Evolutionary conservation across 2,888 invertebrate genomes (phyloP).

Genomic region (Pedicia rivosa): DNA sequence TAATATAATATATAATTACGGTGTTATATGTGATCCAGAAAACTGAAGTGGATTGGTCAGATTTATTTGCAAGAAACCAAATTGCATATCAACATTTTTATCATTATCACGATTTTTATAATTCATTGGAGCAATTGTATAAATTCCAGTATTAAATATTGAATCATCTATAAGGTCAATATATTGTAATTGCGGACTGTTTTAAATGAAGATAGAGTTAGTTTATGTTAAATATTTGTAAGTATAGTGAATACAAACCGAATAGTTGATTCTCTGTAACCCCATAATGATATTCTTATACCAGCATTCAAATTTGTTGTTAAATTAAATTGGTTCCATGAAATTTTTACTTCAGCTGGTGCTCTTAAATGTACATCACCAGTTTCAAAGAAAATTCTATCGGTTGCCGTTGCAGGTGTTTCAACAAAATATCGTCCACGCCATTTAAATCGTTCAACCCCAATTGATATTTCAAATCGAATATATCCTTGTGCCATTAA

Average conservation of each 20-base stretch:
- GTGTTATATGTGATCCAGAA: slow-evolving; percentile 46
- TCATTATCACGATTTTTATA: slow-evolving; percentile 54
- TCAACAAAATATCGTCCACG: slow-evolving; percentile 84
- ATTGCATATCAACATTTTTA: slow-evolving; percentile 56
- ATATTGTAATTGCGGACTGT: slow-evolving; percentile 60
- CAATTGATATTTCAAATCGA: slow-evolving; percentile 69
- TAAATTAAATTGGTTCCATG: slow-evolving; percentile 75
- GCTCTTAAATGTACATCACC: slow-evolving; percentile 53
- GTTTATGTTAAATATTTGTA: too few relatives aligned
- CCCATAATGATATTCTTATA: slow-evolving; percentile 73
- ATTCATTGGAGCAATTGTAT: slow-evolving; percentile 54
- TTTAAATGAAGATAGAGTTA: too few relatives aligned
- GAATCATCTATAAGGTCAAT: slow-evolving; percentile 58
- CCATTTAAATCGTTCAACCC: slow-evolving; percentile 73
- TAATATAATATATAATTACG: slow-evolving; percentile 34
- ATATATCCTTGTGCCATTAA: slow-evolving; percentile 80
- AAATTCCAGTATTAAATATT: slow-evolving; percentile 50
- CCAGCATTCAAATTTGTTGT: slow-evolving; percentile 61
- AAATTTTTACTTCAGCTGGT: slow-evolving; percentile 59
- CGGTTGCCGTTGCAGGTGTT: slow-evolving; percentile 74
- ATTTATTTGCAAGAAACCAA: slow-evolving; percentile 78
- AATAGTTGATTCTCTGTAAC: slow-evolving; percentile 73
- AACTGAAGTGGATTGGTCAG: slow-evolving; percentile 58
- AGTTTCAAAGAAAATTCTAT: slow-evolving; percentile 67
- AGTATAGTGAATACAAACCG: slow-evolving; percentile 18